Conservation (phyloP, 2,113 vertebrate genomes). For the Phyllopteryx taeniolatus region DNA sequence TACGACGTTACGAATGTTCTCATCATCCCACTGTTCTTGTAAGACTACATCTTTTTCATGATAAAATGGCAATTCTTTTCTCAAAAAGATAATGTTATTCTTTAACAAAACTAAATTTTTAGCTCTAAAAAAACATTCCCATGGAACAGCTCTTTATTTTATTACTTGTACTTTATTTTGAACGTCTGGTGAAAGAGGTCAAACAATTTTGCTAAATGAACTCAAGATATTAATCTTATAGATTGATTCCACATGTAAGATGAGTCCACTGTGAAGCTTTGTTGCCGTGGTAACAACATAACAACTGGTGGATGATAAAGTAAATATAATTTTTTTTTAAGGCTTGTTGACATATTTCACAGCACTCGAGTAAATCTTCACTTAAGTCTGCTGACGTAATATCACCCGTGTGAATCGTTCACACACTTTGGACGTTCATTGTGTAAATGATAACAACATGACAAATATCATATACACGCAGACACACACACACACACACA, state of each 20-base stretch:
- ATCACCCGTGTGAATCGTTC: conserved; percentile 1
- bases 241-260: background rate
- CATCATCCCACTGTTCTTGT: no score
- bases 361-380: background rate
- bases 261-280: background rate
- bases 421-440: background rate
- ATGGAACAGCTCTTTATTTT: background rate
- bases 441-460: conserved; percentile 7
- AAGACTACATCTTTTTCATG: no score
- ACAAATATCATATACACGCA: background rate
- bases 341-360: background rate
- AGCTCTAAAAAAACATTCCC: background rate
- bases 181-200: background rate
- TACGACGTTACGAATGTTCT: no score
- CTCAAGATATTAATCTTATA: background rate
- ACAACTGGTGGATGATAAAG: background rate
- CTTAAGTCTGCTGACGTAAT: background rate
- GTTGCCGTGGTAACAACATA: background rate
- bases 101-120: background rate
- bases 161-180: background rate
- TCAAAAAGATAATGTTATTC: background rate
- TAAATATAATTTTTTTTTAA: background rate
- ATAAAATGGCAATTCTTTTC: background rate
- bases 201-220: background rate
- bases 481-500: background rate